A percentile compares a stretch with the other conserved stretches of the same genome.
phyloP scores from a whole-genome alignment of 1,140 invertebrate genomes.

The Teleogryllus occipitalis region DNA sequence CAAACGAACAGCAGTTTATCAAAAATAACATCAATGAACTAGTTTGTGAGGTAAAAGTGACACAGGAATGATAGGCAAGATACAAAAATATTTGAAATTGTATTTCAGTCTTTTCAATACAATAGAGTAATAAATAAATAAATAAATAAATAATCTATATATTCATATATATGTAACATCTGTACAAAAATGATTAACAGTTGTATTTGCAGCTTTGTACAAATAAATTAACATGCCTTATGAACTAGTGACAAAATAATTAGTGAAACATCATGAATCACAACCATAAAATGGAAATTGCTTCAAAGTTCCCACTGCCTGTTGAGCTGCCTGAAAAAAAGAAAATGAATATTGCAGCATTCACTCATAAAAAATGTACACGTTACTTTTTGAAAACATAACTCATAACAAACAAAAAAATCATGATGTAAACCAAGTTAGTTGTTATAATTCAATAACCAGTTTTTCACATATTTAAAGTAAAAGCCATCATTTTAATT shows the following conservation, averaged over 20 bases:
- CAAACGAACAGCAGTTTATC: background rate
- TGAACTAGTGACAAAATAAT: background rate
- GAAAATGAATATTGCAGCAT: background rate
- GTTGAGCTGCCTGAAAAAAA: background rate
- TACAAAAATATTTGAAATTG: background rate
- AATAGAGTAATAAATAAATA: background rate
- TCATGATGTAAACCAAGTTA: too few relatives aligned
- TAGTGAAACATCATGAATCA: background rate
- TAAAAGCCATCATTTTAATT: too few relatives aligned
- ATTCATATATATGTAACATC: background rate
- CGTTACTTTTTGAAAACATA: too few relatives aligned
- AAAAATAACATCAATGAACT: background rate
- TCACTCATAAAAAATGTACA: too few relatives aligned
- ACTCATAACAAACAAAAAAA: too few relatives aligned
- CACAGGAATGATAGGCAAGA: too few relatives aligned
- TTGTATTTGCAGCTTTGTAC: too few relatives aligned
- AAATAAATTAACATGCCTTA: background rate
- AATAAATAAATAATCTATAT: background rate
- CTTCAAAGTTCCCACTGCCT: background rate
- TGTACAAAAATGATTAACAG: background rate
- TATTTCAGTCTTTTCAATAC: background rate
- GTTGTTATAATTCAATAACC: too few relatives aligned
- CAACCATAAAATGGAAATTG: background rate
- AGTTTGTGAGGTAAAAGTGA: background rate
- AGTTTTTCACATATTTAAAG: too few relatives aligned